Percentiles rank a stretch among this genome's conserved stretches.
phyloP scores from a whole-genome alignment of 2,113 vertebrate species.

The Litocranius walleri region DNA sequence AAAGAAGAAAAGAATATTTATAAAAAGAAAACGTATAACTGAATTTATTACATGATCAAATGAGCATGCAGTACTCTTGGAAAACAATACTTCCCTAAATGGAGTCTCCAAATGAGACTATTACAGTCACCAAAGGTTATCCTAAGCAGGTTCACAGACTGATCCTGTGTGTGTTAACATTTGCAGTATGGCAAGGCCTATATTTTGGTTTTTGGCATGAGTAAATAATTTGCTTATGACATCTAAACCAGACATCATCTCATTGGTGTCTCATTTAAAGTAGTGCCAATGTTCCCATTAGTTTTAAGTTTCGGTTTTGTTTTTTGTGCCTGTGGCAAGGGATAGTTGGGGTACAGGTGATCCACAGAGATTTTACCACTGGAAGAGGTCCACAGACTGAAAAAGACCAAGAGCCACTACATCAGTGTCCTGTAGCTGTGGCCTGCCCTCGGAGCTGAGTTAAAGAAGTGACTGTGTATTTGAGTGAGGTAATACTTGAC shows the following conservation, averaged over 20 bases:
- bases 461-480: constrained; percentile 22
- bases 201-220: constrained; percentile 41
- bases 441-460: background rate
- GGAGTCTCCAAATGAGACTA: background rate
- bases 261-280: constrained; percentile 44
- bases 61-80: background rate
- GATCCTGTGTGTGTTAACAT: constrained; percentile 34
- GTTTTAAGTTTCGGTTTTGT: constrained; percentile 29
- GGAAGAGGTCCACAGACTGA: constrained; percentile 1
- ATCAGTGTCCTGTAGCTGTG: constrained; percentile 17
- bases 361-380: constrained; percentile 29
- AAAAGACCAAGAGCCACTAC: constrained; percentile 20
- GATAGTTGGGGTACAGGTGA: constrained; percentile 32
- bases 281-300: constrained; percentile 37
- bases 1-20: background rate
- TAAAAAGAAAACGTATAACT: background rate
- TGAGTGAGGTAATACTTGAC: constrained; percentile 36
- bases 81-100: background rate
- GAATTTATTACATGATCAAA: constrained; percentile 2
- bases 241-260: constrained; percentile 59
- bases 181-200: constrained; percentile 12
- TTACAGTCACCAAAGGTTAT: background rate
- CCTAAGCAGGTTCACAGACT: background rate
- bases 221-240: constrained; percentile 48
- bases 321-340: constrained; percentile 29